Evolutionary conservation across 2,113 vertebrate species (phyloP).

Genomic region (Stigmatopora nigra): DNA sequence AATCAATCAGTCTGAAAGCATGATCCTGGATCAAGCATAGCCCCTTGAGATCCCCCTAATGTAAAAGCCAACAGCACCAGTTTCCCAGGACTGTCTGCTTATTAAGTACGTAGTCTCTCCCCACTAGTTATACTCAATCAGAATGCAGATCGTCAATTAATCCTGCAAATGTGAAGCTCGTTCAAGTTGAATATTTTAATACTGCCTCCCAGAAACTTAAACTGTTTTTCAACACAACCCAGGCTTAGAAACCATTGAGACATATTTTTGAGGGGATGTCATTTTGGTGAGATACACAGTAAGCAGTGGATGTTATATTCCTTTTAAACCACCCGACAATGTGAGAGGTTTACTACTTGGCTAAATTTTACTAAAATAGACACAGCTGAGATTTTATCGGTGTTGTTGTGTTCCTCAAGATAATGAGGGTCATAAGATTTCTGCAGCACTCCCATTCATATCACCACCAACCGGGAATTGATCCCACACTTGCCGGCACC

Average conservation of each 20-base stretch:
- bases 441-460: too few relatives aligned
- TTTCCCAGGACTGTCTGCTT: slow-evolving; percentile 53
- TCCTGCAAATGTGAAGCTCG: slow-evolving; percentile 48
- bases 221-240: slow-evolving; percentile 12
- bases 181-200: slow-evolving; percentile 40
- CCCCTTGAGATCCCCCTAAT: slow-evolving; percentile 36
- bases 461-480: too few relatives aligned
- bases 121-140: slow-evolving; percentile 42
- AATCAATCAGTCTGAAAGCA: slow-evolving; percentile 40
- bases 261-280: slow-evolving; percentile 21
- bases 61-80: slow-evolving; percentile 44
- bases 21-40: slow-evolving; percentile 55
- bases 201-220: slow-evolving; percentile 30
- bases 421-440: too few relatives aligned
- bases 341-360: background rate
- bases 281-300: slow-evolving; percentile 19
- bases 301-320: background rate
- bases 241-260: slow-evolving; percentile 18
- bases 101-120: slow-evolving; percentile 40
- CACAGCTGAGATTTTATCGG: too few relatives aligned
- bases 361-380: background rate
- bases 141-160: slow-evolving; percentile 44
- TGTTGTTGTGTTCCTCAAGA: too few relatives aligned
- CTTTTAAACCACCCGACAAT: background rate
- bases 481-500: too few relatives aligned